A percentile compares a stretch with the other conserved stretches of the same genome.
phyloP scores from a whole-genome alignment of 1,140 invertebrate species.

The Musca domestica region DNA sequence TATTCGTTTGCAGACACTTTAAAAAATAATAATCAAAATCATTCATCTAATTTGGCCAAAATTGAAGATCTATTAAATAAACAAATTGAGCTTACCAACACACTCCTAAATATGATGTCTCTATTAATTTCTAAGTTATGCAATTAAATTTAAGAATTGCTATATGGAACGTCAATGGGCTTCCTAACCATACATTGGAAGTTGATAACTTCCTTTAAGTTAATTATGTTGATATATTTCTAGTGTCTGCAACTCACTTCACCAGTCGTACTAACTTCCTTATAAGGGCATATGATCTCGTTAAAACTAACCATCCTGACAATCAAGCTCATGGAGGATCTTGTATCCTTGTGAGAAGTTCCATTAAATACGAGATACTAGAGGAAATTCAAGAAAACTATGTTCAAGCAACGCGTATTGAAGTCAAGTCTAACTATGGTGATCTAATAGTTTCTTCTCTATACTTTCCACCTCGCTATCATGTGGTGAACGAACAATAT shows the following conservation, averaged over 20 bases:
- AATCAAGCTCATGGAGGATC: background rate
- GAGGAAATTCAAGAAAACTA: background rate
- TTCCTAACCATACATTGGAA: background rate
- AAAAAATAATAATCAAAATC: background rate
- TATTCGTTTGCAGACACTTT: background rate
- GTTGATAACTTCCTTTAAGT: background rate
- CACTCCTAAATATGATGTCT: conserved; percentile 11
- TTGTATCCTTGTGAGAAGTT: background rate
- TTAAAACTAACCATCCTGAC: no score
- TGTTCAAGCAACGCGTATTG: background rate
- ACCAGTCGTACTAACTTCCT: background rate
- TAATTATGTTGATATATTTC: background rate
- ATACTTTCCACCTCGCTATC: background rate
- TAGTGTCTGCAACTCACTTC: background rate
- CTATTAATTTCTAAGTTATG: background rate
- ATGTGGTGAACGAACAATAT: background rate
- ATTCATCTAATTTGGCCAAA: background rate
- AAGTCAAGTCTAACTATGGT: background rate
- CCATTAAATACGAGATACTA: background rate
- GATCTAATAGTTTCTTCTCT: background rate
- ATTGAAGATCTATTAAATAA: background rate
- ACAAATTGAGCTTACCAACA: conserved; percentile 41
- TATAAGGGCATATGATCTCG: no score
- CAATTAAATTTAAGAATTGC: conserved; percentile 4
- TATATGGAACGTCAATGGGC: conserved; percentile 1